Evolutionary conservation across 2,113 vertebrate genomes (phyloP).

Genomic region (Telmatochromis brichardi): DNA sequence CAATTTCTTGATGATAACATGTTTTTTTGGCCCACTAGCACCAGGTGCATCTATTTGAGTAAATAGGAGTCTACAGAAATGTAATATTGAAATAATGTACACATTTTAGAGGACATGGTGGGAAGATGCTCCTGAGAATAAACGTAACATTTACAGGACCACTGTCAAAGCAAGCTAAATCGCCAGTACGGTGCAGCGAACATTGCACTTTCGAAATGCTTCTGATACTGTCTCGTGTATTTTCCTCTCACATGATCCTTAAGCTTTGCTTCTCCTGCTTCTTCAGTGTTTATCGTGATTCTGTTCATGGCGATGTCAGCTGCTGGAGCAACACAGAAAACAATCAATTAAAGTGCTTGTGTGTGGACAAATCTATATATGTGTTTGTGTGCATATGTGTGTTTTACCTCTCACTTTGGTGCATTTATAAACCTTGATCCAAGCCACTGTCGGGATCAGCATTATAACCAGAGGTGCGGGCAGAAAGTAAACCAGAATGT

Average conservation of each 20-base stretch:
- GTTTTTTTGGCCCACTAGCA: fast-evolving
- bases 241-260: not conserved
- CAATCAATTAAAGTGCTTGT: not conserved
- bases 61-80: not conserved
- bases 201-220: not conserved
- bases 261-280: not conserved
- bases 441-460: not conserved
- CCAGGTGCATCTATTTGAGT: not conserved
- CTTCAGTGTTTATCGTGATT: not conserved
- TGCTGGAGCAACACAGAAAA: not conserved
- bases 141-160: not conserved
- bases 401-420: not conserved
- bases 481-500: not conserved
- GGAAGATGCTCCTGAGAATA: not conserved
- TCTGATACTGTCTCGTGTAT: not conserved
- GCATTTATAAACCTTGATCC: not conserved
- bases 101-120: not conserved
- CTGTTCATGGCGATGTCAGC: not conserved
- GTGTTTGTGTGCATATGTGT: not conserved
- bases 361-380: not conserved
- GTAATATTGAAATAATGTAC: not conserved
- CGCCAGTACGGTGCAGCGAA: not conserved
- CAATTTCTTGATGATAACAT: not conserved
- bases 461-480: not conserved
- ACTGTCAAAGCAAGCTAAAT: not conserved